Percentiles rank a stretch among this genome's conserved stretches.
phyloP scores from a whole-genome alignment of 1,140 invertebrate species.

The Drosophila setifemur region DNA sequence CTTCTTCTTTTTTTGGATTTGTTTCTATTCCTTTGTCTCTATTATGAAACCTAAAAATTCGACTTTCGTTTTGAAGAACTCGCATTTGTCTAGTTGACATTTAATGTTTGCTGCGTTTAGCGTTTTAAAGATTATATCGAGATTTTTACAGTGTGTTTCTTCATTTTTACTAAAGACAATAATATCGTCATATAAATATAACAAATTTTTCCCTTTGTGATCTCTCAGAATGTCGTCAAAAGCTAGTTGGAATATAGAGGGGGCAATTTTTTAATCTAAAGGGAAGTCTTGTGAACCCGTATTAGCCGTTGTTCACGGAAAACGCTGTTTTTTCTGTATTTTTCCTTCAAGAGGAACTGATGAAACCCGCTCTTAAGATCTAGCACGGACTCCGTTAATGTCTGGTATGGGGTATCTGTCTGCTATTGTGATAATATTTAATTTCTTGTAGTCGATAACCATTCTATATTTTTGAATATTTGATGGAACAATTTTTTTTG shows the following conservation, averaged over 20 bases:
- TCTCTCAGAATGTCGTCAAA: too few relatives aligned
- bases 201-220: too few relatives aligned
- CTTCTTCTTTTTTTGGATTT: too few relatives aligned
- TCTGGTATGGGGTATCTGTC: not conserved
- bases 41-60: too few relatives aligned
- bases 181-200: not conserved
- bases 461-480: slow-evolving; percentile 2
- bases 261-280: not conserved
- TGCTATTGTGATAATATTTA: not conserved
- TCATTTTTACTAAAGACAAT: not conserved
- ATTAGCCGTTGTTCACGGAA: too few relatives aligned
- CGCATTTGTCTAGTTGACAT: too few relatives aligned
- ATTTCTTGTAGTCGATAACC: slow-evolving; percentile 5
- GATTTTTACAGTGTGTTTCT: not conserved
- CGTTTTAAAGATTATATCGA: not conserved
- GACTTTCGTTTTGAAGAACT: too few relatives aligned
- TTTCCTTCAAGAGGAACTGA: not conserved
- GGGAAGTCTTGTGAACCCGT: too few relatives aligned
- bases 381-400: not conserved
- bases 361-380: not conserved
- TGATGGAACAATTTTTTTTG: not conserved
- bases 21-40: too few relatives aligned
- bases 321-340: not conserved
- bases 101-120: too few relatives aligned
- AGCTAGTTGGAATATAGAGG: too few relatives aligned